Evolutionary conservation across 37 sponge, comb jelly and placozoan species (phyloP), one percentile per base, ranked within the genome.

Genomic region (Halichondria panicea): DNA sequence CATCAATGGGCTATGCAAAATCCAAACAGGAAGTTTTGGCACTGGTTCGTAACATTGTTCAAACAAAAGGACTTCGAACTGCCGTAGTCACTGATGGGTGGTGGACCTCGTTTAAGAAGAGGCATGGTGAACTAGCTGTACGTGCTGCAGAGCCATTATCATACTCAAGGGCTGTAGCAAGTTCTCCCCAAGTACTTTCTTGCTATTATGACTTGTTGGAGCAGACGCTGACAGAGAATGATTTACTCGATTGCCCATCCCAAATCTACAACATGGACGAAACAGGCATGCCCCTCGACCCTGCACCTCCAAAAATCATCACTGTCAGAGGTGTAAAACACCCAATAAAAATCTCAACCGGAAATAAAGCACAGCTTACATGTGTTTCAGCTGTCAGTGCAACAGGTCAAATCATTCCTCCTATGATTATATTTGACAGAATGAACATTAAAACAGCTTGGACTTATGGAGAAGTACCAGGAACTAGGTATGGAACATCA

Each of bases 211-310:
- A 24, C n/a, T 66, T 85, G 30, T 55, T 85, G 24, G 25, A 78
- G 36, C 56, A 68, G 11, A 58, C 35, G 2, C 34, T 87, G 63
- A 28, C 53, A 4, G 64, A 64, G 35, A 24, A 81, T 42, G 46
- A 87, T 42, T 70, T 87, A 35, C 15, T 81, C 24, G 27, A 74
- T n/a, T 6, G 34, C 8, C 88, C 76, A 25, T 33, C 75, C 8
- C 71, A 66, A 46, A 43, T 79, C 0, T 87, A 79, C 64, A 87
- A 87, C 39, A 66, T 74, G 32, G 82, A 81, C 30, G 76, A 87
- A 55, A 60, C 36, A 56, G 82, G 88, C 7, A 57, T 87, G 76
- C 88, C 82, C 0, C 56, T 87, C 31, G 72, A 87, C 24, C 72
- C 34, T 38, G 43, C 25, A 28, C 12, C 88, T 0, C 76, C 72